Evolutionary conservation across 2,797 vertebrate species (phyloP), one percentile per base, ranked within the genome.

Genomic region (Sitta carolinensis): DNA sequence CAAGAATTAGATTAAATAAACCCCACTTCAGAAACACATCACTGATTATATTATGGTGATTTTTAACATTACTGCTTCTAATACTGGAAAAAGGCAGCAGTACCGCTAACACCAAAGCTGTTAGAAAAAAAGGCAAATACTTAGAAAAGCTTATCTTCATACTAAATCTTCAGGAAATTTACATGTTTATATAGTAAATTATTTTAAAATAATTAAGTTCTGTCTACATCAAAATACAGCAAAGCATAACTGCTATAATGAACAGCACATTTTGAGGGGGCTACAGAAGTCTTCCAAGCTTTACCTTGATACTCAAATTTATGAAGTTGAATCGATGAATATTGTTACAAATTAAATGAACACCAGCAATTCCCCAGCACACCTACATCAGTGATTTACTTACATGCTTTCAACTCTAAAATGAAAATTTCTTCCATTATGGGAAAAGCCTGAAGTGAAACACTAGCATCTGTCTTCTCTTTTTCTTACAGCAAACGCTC

Each of bases 161-260:
- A 86, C n/a, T 76, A 81, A 73, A 78, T 81, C 62, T 90, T 81
- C 23, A 69, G 12, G 54, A 26, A 95, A 82, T 95, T 78, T 62
- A 54, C 57, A 84, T 13, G 27, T 79, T 91, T 84, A 59, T 48
- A 52, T 11, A 87, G 29, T 36, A 23, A 79, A 73, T 67, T 66
- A 82, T 32, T 87, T 91, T 3, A 34, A 94, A 93, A 93, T 77
- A 83, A 75, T 66, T 74, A 92, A 75, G 7, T 26, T 63, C 51
- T 82, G 45, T 36, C 78, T 83, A 43, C 25, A 69, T 38, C 52
- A 69, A 85, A 63, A 59, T 17, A 69, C 26, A 83, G 40, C 43
- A 80, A 91, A 72, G 30, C 14, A 1, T 32, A 90, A 74, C 23
- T 64, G 18, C 47, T 42, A 27, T 12, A 82, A 72, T 5, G 21